phyloP scores from a whole-genome alignment of 2,888 invertebrate species.

The Auanema freiburgensis region DNA sequence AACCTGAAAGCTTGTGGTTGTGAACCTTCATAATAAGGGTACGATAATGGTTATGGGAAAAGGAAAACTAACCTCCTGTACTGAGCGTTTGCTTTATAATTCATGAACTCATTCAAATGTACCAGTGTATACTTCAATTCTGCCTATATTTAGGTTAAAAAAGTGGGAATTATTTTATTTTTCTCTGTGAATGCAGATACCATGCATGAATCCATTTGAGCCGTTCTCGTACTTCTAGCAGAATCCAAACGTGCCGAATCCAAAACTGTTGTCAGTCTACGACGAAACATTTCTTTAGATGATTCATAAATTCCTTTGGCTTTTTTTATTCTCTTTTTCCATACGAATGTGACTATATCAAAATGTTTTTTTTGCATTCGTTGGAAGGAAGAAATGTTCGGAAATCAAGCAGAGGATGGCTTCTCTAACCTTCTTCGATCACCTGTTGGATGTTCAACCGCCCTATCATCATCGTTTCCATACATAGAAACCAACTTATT shows the following conservation, averaged over 20 bases:
- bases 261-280: constrained; percentile 32
- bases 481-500: too few species aligned
- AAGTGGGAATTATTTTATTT: not conserved
- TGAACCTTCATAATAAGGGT: too few species aligned
- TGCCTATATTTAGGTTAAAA: constrained; percentile 19
- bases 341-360: not conserved
- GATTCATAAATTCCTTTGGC: too few species aligned
- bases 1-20: too few species aligned
- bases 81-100: constrained; percentile 32
- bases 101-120: constrained; percentile 34
- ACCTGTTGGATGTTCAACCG: too few species aligned
- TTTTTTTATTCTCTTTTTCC: not conserved
- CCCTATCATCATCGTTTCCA: too few species aligned
- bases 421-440: too few species aligned
- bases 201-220: constrained; percentile 40
- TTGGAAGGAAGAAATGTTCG: too few species aligned
- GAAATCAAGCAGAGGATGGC: too few species aligned
- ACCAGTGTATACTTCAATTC: constrained; percentile 41
- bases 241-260: constrained; percentile 42
- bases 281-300: not conserved
- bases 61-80: constrained; percentile 28
- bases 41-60: constrained; percentile 1
- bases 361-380: too few species aligned
- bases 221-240: constrained; percentile 25
- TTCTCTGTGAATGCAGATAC: constrained; percentile 8